Evolutionary conservation across 2,797 vertebrate genomes (phyloP).

Genomic region (Takifugu rubripes): DNA sequence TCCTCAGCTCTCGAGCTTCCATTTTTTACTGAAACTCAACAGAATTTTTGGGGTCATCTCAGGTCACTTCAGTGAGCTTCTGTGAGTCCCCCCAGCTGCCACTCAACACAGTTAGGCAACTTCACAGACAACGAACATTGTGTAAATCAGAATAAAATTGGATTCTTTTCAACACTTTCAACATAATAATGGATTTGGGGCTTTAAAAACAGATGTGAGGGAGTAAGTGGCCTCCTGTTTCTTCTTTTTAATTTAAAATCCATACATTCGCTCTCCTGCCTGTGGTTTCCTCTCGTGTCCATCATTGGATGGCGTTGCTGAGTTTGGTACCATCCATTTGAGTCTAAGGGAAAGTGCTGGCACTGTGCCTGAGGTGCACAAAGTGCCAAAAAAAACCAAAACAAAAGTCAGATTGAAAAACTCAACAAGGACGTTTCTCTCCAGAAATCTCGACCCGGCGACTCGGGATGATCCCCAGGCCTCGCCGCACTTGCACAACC

Average conservation of each 20-base stretch:
- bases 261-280: neutral
- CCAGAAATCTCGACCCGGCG: neutral
- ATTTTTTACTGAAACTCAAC: slow-evolving; percentile 17
- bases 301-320: neutral
- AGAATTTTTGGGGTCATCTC: slow-evolving; percentile 28
- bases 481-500: neutral
- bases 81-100: neutral
- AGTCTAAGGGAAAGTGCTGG: too few species aligned
- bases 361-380: neutral
- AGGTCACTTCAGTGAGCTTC: slow-evolving; percentile 13
- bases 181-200: too few species aligned
- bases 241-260: too few species aligned
- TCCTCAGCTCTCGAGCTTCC: slow-evolving; percentile 18
- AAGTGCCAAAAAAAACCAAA: neutral
- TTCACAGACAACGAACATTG: too few species aligned
- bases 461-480: neutral
- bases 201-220: too few species aligned
- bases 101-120: too few species aligned
- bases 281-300: neutral
- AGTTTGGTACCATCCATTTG: neutral
- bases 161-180: too few species aligned
- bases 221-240: too few species aligned
- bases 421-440: neutral
- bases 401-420: neutral
- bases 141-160: too few species aligned